Evolutionary conservation across 2,797 vertebrate genomes (phyloP).

Genomic region (Emydoidea blandingii): DNA sequence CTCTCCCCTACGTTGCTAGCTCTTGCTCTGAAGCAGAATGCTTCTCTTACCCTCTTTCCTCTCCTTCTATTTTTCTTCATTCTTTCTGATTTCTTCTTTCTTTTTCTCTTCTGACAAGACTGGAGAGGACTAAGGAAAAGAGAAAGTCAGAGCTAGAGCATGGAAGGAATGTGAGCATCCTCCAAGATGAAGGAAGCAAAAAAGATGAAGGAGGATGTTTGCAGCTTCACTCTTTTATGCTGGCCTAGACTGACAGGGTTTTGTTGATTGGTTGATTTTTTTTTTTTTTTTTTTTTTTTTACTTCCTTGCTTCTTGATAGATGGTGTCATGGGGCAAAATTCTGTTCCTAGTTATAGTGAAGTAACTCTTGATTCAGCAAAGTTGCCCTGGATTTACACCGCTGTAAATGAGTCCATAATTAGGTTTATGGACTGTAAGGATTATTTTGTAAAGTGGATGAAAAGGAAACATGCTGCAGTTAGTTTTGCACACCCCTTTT

Average conservation of each 20-base stretch:
- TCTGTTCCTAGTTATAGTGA: neutral
- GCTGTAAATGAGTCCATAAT: neutral
- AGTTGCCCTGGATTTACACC: neutral
- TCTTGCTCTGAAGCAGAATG: neutral
- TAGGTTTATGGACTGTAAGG: neutral
- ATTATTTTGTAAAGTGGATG: neutral
- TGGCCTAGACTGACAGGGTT: neutral
- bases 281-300: neutral
- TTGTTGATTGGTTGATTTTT: neutral
- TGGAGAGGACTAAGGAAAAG: neutral
- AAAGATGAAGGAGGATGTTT: neutral
- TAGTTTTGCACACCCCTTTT: neutral
- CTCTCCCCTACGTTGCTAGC: neutral
- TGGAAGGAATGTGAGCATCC: neutral
- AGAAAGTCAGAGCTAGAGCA: neutral
- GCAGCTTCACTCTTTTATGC: neutral
- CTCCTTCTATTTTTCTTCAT: rapidly evolving
- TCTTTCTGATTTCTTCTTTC: neutral
- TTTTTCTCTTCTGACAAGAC: neutral
- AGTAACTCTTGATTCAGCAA: neutral
- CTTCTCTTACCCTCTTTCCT: neutral
- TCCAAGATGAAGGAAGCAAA: neutral
- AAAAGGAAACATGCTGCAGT: neutral
- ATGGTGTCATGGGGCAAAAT: neutral
- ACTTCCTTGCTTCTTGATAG: neutral